Evolutionary conservation across 2,888 invertebrate genomes (phyloP).

Genomic region (Carterocephalus palaemon): DNA sequence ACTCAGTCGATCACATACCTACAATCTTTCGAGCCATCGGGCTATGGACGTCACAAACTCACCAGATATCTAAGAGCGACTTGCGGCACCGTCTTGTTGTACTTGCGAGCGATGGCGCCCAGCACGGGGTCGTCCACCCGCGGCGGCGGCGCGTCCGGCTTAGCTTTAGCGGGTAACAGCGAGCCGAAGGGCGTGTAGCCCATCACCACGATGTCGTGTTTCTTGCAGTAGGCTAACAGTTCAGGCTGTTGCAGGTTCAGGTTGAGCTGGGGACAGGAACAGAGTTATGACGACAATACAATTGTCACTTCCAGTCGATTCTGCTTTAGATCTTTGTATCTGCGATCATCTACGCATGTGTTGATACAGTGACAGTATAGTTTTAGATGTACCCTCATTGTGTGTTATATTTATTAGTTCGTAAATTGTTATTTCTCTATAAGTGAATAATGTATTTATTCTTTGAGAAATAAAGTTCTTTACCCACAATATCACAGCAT

Average conservation of each 20-base stretch:
- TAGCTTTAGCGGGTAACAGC: constrained; percentile 62
- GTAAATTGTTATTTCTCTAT: too few relatives aligned
- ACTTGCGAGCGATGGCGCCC: constrained; percentile 75
- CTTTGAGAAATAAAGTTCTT: too few relatives aligned
- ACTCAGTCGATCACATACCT: too few relatives aligned
- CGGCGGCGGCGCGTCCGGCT: constrained; percentile 69
- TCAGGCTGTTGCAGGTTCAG: constrained; percentile 85
- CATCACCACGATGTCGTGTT: constrained; percentile 81
- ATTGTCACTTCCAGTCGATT: constrained; percentile 58
- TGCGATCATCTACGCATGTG: too few relatives aligned
- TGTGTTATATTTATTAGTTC: too few relatives aligned
- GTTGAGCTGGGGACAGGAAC: constrained; percentile 55
- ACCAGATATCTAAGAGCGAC: constrained; percentile 82
- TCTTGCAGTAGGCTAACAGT: constrained; percentile 82
- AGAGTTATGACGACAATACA: constrained; percentile 1
- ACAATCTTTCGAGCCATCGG: too few relatives aligned
- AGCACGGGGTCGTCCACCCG: constrained; percentile 76
- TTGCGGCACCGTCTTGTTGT: constrained; percentile 82
- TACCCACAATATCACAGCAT: too few relatives aligned
- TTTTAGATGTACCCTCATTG: too few relatives aligned
- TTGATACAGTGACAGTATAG: too few relatives aligned
- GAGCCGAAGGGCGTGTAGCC: constrained; percentile 87
- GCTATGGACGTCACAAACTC: constrained; percentile 32
- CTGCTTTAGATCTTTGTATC: too few relatives aligned
- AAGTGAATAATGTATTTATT: too few relatives aligned